These are phyloP conservation scores for Megastigmus dorsalis DNA, from an alignment of 2,888 invertebrate species.

Conservation along the genomic window DNA sequence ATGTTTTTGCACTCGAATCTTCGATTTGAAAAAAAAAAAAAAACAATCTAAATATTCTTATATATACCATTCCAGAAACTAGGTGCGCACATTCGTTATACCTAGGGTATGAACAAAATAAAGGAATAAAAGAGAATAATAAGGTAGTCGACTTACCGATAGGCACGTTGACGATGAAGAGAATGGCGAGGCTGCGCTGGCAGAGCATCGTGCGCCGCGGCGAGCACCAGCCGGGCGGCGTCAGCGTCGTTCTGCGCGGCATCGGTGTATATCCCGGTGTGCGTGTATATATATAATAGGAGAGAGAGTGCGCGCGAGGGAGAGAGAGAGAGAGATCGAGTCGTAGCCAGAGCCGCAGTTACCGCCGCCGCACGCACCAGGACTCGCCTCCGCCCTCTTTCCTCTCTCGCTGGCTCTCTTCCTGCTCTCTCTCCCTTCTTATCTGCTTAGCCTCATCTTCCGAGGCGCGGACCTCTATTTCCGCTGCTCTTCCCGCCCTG, in stretches of 20 bases:
- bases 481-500: constrained; percentile 59
- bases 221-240: constrained; percentile 54
- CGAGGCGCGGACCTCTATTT: constrained; percentile 62
- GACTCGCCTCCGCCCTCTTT: constrained; percentile 10
- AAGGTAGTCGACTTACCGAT: constrained; percentile 65
- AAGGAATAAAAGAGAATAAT: not conserved
- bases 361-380: constrained; percentile 26
- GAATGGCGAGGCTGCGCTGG: constrained; percentile 66
- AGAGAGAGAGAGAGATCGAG: too few species aligned
- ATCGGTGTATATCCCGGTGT: too few species aligned
- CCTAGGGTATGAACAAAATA: too few species aligned
- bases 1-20: too few species aligned
- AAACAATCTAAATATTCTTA: too few species aligned
- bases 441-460: constrained; percentile 68
- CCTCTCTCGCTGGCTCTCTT: not conserved
- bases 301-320: too few species aligned
- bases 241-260: constrained; percentile 40
- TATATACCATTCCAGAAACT: too few species aligned
- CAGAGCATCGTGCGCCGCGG: constrained; percentile 68
- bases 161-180: constrained; percentile 70
- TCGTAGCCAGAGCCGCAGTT: too few species aligned
- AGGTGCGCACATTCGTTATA: too few species aligned
- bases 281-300: too few species aligned
- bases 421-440: constrained; percentile 54
- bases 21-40: too few species aligned